phyloP scores from a whole-genome alignment of 1,140 invertebrate species.

The Nautilus pompilius region DNA sequence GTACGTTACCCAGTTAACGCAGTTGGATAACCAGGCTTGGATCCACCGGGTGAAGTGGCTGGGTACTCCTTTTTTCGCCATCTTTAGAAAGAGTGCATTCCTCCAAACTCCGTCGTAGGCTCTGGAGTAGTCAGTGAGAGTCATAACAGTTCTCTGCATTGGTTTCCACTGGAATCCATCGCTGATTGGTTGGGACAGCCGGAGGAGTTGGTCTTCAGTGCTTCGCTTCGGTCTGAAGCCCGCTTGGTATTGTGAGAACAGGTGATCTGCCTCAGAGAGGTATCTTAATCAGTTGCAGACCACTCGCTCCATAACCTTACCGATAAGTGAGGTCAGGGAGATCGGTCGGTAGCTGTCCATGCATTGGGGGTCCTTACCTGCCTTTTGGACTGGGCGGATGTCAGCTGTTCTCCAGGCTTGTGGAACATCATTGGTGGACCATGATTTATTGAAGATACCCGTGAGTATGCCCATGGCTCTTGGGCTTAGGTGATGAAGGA shows the following conservation, averaged over 20 bases:
- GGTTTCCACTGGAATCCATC: background rate
- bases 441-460: background rate
- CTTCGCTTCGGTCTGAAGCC: background rate
- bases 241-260: background rate
- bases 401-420: background rate
- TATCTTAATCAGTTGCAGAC: background rate
- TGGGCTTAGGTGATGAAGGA: background rate
- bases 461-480: background rate
- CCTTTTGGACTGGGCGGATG: background rate
- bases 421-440: background rate
- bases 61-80: background rate
- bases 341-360: background rate
- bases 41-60: background rate
- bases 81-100: background rate
- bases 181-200: background rate
- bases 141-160: conserved; percentile 3
- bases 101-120: conserved; percentile 5
- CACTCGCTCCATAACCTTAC: background rate
- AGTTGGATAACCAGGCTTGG: conserved; percentile 1
- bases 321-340: background rate
- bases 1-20: conserved; percentile 2
- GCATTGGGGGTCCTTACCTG: background rate
- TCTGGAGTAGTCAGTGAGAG: background rate
- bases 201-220: conserved; percentile 3
- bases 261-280: background rate